These are phyloP conservation scores for Amniataba percoides DNA, from an alignment of 2,797 vertebrate species.

Conservation along the genomic window DNA sequence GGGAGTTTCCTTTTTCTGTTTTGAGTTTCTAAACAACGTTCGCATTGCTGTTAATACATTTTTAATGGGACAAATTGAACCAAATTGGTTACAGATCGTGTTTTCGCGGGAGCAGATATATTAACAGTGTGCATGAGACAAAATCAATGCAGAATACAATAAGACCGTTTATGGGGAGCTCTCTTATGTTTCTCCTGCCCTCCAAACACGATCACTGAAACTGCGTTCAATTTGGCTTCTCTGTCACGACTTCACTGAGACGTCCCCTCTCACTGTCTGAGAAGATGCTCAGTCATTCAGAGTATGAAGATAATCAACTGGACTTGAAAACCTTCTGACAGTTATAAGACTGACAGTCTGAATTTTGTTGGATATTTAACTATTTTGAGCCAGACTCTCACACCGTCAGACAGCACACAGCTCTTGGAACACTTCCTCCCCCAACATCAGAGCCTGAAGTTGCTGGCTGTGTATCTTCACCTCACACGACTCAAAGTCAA, in stretches of 20 bases:
- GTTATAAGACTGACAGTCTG: neutral
- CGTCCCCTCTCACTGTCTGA: neutral
- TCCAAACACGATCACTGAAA: neutral
- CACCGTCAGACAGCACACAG: conserved; percentile 19
- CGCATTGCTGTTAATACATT: conserved; percentile 1
- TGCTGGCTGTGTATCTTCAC: neutral
- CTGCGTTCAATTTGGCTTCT: neutral
- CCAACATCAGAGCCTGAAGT: conserved; percentile 6
- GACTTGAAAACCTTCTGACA: neutral
- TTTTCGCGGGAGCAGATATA: conserved; percentile 7
- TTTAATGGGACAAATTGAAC: conserved; percentile 34
- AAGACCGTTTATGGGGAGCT: neutral
- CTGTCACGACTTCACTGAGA: neutral
- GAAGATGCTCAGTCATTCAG: too few relatives aligned
- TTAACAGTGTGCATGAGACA: neutral
- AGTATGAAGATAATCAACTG: too few relatives aligned
- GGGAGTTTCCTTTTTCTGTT: neutral
- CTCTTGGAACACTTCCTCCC: neutral
- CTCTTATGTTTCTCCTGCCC: neutral
- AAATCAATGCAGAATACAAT: conserved; percentile 13
- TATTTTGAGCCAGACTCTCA: conserved; percentile 1
- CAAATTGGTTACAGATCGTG: neutral
- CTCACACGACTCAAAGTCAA: neutral
- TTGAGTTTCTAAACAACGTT: neutral
- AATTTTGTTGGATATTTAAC: conserved; percentile 2